Percentiles rank a stretch among this genome's conserved stretches.
Evolutionary conservation across 2,888 invertebrate genomes (phyloP).

Genomic region (Tenthredo distinguenda): DNA sequence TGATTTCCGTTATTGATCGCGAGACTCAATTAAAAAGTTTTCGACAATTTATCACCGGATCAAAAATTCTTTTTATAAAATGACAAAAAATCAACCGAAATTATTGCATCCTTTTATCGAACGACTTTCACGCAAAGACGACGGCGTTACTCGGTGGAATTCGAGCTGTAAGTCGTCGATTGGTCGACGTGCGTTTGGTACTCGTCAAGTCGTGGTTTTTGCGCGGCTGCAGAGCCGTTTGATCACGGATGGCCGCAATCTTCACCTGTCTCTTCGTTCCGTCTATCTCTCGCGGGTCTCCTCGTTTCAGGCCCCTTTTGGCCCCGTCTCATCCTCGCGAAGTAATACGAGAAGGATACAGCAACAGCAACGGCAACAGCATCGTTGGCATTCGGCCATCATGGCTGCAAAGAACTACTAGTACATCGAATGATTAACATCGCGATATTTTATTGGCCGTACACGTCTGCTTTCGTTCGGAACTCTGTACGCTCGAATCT

Average conservation of each 20-base stretch:
- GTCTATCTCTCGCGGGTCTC: slow-evolving; percentile 39
- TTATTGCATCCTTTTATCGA: not conserved
- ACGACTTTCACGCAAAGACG: slow-evolving; percentile 6
- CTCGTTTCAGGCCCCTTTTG: slow-evolving; percentile 1
- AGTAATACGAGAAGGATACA: slow-evolving; percentile 21
- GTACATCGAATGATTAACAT: slow-evolving; percentile 44
- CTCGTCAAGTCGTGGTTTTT: slow-evolving; percentile 43
- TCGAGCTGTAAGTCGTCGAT: slow-evolving; percentile 34
- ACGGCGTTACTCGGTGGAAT: slow-evolving; percentile 41
- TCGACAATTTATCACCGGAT: not conserved
- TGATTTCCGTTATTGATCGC: not conserved
- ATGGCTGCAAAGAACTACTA: slow-evolving; percentile 35
- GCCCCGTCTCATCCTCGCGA: not conserved
- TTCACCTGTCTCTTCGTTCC: slow-evolving; percentile 49
- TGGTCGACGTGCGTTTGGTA: slow-evolving; percentile 45
- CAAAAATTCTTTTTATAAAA: not conserved
- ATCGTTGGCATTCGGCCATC: slow-evolving; percentile 30
- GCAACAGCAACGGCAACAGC: not conserved
- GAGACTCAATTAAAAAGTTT: not conserved
- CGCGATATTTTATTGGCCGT: slow-evolving; percentile 41
- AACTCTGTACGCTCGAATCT: not conserved
- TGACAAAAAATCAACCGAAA: not conserved
- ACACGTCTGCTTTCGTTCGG: not conserved
- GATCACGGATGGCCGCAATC: slow-evolving; percentile 54
- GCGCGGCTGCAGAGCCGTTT: slow-evolving; percentile 52